Evolutionary conservation across 2,797 vertebrate species (phyloP), one percentile per base, ranked within the genome.

Genomic region (Numenius phaeopus): DNA sequence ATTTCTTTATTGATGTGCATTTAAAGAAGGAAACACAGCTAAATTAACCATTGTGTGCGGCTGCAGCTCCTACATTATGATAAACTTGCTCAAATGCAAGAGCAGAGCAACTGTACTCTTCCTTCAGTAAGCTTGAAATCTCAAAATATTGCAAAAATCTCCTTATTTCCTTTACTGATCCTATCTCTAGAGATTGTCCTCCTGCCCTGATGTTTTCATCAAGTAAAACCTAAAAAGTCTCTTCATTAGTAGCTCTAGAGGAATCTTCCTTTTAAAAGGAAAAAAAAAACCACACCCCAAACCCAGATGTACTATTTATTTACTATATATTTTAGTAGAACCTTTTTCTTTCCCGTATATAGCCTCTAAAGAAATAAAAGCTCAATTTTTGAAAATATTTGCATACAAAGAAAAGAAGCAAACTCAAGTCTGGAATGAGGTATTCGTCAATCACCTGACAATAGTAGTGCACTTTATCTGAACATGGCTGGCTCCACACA

Each of bases 1-100:
- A 47, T 67, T 89, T 83, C 24, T 84, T 61, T 64, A 92, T 7
- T 70, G 42, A 75, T 83, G 23, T 55, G 18, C 61, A 82, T 72
- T 94, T 91, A 58, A 92, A 90, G 40, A 94, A 87, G 37, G 40
- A 95, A 92, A 88, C 22, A 62, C 3, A 30, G 42, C 54, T 91
- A 44, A 84, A 89, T 54, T 49, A 37, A 37, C 34, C 34, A 37
- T 37, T 37, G 34, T 37, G 34, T 37, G 34, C 34, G 8, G 34
- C 34, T 37, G 34, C 34, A 37, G 34, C 8, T 37, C 34, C 34
- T 37, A 37, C 34, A 37, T 37, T 37, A 37, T 37, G 34, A 37
- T 37, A 83, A 90, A 77, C 46, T 24, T 66, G n/a, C 30, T 52
- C 22, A 83, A 69, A 81, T 3, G 5, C 30, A 85, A 65, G 40